These are phyloP conservation scores for Amphimedon queenslandica DNA, from an alignment of 37 sponge, comb jelly and placozoan species.

Conservation along the genomic window DNA sequence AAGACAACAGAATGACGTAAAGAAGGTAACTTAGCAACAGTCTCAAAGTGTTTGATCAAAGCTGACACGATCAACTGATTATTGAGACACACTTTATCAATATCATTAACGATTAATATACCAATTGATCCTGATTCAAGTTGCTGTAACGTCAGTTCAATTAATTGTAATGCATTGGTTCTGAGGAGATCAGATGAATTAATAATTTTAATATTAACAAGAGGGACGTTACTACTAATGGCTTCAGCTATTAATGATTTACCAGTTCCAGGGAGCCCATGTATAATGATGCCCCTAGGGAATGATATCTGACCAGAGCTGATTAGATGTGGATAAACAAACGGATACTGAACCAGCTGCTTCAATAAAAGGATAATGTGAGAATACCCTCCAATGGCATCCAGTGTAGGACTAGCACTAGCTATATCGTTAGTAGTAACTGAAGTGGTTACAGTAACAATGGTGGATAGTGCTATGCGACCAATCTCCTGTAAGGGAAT, in stretches of 20 bases:
- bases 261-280: constrained; percentile 69
- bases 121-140: constrained; percentile 19
- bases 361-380: too few relatives aligned
- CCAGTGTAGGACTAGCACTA: neutral
- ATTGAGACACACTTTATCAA: constrained; percentile 42
- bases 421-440: too few relatives aligned
- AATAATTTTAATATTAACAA: too few relatives aligned
- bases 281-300: constrained; percentile 51
- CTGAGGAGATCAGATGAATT: constrained; percentile 17
- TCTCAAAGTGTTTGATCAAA: constrained; percentile 39
- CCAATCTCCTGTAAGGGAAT: too few relatives aligned
- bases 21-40: constrained; percentile 15
- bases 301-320: constrained; percentile 23
- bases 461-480: too few relatives aligned
- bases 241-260: constrained; percentile 60
- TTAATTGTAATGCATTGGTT: too few relatives aligned
- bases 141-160: constrained; percentile 41
- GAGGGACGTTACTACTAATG: constrained; percentile 3
- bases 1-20: constrained; percentile 56
- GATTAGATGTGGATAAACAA: neutral
- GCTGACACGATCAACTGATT: constrained; percentile 15
- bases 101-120: constrained; percentile 29
- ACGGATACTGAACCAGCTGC: constrained; percentile 43
- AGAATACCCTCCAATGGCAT: constrained; percentile 47
- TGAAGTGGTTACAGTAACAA: too few relatives aligned